A percentile compares a stretch with the other conserved stretches of the same genome.
Evolutionary conservation across 2,797 vertebrate species (phyloP).

Genomic region (Anguilla marmorata): DNA sequence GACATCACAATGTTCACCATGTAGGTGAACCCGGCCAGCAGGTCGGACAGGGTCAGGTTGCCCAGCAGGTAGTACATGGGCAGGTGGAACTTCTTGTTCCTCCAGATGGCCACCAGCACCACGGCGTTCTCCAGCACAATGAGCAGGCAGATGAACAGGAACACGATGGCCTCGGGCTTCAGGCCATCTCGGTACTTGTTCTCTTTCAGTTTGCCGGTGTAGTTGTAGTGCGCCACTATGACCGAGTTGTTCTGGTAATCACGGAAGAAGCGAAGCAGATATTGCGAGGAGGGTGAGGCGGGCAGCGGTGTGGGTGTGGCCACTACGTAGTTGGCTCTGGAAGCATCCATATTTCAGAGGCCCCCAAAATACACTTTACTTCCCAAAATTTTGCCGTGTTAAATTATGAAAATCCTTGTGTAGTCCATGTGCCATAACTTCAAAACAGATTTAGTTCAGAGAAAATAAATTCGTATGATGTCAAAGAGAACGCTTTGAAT

Average conservation of each 20-base stretch:
- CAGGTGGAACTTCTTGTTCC: slow-evolving; percentile 86
- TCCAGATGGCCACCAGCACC: slow-evolving; percentile 82
- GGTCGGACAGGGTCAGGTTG: slow-evolving; percentile 84
- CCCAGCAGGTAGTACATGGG: slow-evolving; percentile 91
- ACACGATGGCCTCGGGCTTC: slow-evolving; percentile 73
- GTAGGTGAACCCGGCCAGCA: slow-evolving; percentile 84
- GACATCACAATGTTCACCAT: slow-evolving; percentile 86
- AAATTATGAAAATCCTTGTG: slow-evolving; percentile 39
- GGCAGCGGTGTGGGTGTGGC: slow-evolving; percentile 31
- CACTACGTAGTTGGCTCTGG: slow-evolving; percentile 42
- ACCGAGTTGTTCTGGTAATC: slow-evolving; percentile 72
- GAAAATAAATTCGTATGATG: not conserved
- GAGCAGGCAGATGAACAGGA: slow-evolving; percentile 80
- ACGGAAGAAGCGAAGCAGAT: slow-evolving; percentile 59
- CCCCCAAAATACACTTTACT: not conserved
- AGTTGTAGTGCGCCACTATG: slow-evolving; percentile 80
- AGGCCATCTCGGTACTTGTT: slow-evolving; percentile 75
- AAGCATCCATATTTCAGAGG: slow-evolving; percentile 57
- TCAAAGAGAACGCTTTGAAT: not conserved
- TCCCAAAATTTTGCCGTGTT: not conserved
- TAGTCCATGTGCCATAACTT: slow-evolving; percentile 35
- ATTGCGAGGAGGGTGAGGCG: slow-evolving; percentile 32
- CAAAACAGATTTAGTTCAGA: not conserved
- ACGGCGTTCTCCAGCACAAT: slow-evolving; percentile 85
- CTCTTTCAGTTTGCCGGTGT: slow-evolving; percentile 78